Evolutionary conservation across 2,797 vertebrate species (phyloP).

Genomic region (Microctenopoma steveboyesi): DNA sequence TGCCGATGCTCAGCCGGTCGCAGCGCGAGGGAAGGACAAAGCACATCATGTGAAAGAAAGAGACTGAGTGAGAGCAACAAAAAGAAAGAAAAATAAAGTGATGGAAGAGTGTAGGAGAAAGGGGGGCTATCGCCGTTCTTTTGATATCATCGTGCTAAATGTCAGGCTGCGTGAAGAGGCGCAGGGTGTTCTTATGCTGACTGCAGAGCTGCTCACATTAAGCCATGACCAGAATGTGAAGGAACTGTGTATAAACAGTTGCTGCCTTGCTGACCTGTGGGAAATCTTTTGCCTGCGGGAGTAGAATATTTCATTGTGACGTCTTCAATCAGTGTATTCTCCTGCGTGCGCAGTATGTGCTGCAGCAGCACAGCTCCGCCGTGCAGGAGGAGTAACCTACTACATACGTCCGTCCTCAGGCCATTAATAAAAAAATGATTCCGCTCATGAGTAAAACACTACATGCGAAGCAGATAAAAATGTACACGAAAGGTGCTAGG

Average conservation of each 20-base stretch:
- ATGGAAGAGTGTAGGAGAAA: conserved; percentile 3
- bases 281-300: conserved; percentile 46
- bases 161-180: conserved; percentile 21
- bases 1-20: conserved; percentile 51
- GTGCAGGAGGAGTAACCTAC: not conserved
- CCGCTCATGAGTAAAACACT: conserved; percentile 10
- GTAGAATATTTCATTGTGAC: conserved; percentile 45
- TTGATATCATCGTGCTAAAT: conserved; percentile 39
- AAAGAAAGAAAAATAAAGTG: conserved; percentile 15
- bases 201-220: conserved; percentile 26
- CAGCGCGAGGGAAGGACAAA: conserved; percentile 40
- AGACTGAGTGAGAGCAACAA: conserved; percentile 4
- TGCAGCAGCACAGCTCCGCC: conserved; percentile 16
- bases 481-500: conserved; percentile 37
- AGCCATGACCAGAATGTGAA: conserved; percentile 28
- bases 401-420: conserved; percentile 12
- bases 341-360: conserved; percentile 42
- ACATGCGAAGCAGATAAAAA: conserved; percentile 3
- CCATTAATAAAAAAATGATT: conserved; percentile 22
- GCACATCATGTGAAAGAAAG: conserved; percentile 34
- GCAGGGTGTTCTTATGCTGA: conserved; percentile 8
- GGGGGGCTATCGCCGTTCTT: conserved; percentile 26
- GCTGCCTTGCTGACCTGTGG: conserved; percentile 53
- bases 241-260: conserved; percentile 45
- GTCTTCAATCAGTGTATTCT: conserved; percentile 43